Conservation (phyloP, 2,797 vertebrate species). For the Tympanoctomys barrerae region DNA sequence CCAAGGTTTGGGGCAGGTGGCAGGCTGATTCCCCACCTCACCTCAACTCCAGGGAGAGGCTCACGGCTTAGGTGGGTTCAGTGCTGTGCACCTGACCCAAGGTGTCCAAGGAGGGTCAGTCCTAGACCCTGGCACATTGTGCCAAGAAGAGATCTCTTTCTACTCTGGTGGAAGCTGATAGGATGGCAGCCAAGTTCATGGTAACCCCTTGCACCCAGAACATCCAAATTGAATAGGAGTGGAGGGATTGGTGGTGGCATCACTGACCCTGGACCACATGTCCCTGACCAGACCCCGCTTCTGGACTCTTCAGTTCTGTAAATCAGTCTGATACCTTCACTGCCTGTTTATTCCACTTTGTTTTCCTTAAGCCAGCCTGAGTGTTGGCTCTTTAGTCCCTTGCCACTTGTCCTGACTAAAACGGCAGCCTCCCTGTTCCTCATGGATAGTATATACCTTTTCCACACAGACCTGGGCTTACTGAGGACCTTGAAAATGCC, state of each 20-base stretch:
- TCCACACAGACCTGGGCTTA: not conserved
- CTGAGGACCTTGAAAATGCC: not conserved
- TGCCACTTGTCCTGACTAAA: not conserved
- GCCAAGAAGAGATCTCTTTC: not conserved
- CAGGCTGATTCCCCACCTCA: no score
- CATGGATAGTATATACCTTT: not conserved
- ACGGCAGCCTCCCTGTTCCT: not conserved
- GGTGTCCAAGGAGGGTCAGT: not conserved
- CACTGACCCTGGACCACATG: not conserved
- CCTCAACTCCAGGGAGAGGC: not conserved
- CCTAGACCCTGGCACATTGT: not conserved
- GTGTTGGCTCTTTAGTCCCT: not conserved
- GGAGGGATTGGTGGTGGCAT: not conserved
- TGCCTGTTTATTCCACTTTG: not conserved
- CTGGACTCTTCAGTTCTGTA: not conserved
- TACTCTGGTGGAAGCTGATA: not conserved
- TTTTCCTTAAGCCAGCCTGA: not conserved
- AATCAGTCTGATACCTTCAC: not conserved
- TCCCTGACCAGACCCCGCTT: not conserved
- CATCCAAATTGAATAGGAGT: not conserved
- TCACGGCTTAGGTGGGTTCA: not conserved
- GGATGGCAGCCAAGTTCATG: not conserved
- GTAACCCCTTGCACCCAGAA: not conserved
- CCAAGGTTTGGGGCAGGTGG: not conserved
- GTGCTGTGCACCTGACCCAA: not conserved